Conservation (phyloP, 2,113 vertebrate genomes). For the Lasiurus cinereus region DNA sequence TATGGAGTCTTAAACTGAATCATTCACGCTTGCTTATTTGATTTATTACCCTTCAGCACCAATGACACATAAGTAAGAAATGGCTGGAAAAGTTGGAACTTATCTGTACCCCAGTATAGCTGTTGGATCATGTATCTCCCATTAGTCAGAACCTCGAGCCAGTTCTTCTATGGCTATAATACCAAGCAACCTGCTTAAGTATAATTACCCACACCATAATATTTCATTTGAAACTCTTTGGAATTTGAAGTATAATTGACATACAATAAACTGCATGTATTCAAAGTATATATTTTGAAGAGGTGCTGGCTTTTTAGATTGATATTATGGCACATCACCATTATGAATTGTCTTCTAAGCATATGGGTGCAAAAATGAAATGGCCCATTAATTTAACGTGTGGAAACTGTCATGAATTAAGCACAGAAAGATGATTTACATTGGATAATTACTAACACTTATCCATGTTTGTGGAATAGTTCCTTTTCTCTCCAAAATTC, state of each 20-base stretch:
- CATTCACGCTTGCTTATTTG: background rate
- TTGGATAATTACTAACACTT: conserved; percentile 34
- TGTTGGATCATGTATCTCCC: background rate
- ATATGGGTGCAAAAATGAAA: background rate
- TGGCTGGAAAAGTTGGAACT: background rate
- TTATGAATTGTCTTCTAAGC: conserved; percentile 47
- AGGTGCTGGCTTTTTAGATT: background rate
- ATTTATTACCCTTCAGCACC: background rate
- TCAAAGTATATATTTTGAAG: background rate
- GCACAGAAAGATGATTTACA: conserved; percentile 10
- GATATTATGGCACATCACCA: background rate
- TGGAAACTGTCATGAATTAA: background rate
- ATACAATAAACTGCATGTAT: background rate
- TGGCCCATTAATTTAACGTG: conserved; percentile 15
- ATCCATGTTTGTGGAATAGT: background rate
- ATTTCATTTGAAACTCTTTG: background rate
- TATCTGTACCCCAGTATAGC: background rate
- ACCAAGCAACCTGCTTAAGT: background rate
- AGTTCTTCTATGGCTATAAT: background rate
- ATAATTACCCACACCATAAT: background rate
- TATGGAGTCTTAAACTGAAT: background rate
- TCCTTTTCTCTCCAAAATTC: conserved; percentile 13
- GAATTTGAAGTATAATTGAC: background rate
- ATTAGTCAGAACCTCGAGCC: background rate
- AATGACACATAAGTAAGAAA: background rate